Percentiles rank a stretch among this genome's conserved stretches.
Evolutionary conservation across 2,113 vertebrate genomes (phyloP).

Genomic region (Neotoma lepida): DNA sequence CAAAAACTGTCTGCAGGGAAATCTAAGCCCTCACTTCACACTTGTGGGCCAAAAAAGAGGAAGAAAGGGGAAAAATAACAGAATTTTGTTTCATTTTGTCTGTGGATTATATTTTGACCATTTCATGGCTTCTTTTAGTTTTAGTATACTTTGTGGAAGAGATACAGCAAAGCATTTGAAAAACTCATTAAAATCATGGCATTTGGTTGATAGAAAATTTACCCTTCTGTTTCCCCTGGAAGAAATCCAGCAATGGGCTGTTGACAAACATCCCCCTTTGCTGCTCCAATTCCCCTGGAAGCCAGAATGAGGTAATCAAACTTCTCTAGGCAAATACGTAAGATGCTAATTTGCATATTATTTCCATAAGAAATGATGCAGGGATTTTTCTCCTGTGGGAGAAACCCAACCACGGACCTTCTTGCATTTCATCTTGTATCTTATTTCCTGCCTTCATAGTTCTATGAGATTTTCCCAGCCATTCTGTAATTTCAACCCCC

Average conservation of each 20-base stretch:
- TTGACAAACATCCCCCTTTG: conserved; percentile 73
- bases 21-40: background rate
- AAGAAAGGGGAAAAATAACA: conserved; percentile 32
- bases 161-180: conserved; percentile 25
- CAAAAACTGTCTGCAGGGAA: conserved; percentile 8
- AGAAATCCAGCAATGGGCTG: conserved; percentile 61
- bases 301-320: conserved; percentile 65
- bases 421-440: conserved; percentile 57
- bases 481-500: background rate
- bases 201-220: conserved; percentile 69
- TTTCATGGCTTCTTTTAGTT: conserved; percentile 36
- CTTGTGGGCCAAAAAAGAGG: conserved; percentile 1
- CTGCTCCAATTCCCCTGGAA: conserved; percentile 56
- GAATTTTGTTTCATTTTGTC: conserved; percentile 22
- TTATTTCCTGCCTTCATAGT: conserved; percentile 50
- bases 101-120: conserved; percentile 3
- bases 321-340: conserved; percentile 57
- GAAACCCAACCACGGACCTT: conserved; percentile 67
- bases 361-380: conserved; percentile 62
- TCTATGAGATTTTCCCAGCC: conserved; percentile 38
- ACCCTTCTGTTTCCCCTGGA: conserved; percentile 73
- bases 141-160: background rate
- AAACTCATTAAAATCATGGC: conserved; percentile 15
- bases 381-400: conserved; percentile 68
- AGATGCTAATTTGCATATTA: conserved; percentile 63